Conservation (phyloP, 2,113 vertebrate genomes). For the Marmota monax region DNA sequence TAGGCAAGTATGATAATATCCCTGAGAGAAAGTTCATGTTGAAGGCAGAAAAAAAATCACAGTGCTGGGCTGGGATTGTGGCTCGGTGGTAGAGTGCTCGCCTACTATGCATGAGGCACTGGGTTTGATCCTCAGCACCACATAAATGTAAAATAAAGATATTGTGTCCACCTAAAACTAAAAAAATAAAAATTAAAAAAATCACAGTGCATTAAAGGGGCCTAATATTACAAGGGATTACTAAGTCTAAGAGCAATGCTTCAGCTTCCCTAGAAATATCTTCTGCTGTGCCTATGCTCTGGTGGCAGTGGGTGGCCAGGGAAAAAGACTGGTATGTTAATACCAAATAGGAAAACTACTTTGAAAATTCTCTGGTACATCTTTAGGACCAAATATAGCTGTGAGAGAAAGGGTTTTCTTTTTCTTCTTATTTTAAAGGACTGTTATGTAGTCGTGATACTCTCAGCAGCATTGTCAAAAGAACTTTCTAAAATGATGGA, state of each 20-base stretch:
- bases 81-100: no score
- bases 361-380: neutral
- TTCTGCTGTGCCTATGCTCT: neutral
- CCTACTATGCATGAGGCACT: no score
- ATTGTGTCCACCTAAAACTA: no score
- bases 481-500: neutral
- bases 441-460: neutral
- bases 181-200: neutral
- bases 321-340: neutral
- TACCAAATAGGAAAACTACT: neutral
- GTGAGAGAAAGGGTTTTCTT: neutral
- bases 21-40: neutral
- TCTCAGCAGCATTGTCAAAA: neutral
- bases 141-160: no score
- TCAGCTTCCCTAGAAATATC: constrained; percentile 10
- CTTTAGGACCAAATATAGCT: neutral
- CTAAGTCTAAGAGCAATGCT: neutral
- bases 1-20: neutral
- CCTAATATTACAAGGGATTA: neutral
- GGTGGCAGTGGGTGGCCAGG: neutral
- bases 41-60: neutral
- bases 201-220: neutral
- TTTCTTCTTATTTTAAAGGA: neutral
- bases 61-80: neutral
- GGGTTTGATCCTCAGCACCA: no score